Evolutionary conservation across 2,888 invertebrate species (phyloP).

Genomic region (Archaeoteleia sp.): DNA sequence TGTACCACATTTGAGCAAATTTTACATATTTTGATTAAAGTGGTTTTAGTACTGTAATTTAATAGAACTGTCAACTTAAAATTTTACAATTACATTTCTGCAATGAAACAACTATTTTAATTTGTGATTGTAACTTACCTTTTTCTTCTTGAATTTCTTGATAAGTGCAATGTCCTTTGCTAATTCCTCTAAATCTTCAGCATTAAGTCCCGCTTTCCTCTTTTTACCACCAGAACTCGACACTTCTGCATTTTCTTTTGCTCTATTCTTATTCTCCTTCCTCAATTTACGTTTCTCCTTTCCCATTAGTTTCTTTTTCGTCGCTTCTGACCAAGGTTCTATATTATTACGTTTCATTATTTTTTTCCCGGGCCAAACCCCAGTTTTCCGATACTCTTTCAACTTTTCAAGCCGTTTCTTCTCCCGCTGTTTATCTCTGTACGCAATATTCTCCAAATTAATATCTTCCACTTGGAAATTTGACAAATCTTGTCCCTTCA

Average conservation of each 20-base stretch:
- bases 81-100: constrained; percentile 1
- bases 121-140: too few species aligned
- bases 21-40: too few species aligned
- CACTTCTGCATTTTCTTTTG: constrained; percentile 73
- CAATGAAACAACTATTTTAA: too few species aligned
- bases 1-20: too few species aligned
- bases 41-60: background rate
- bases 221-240: constrained; percentile 71
- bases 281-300: constrained; percentile 80
- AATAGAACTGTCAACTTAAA: background rate
- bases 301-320: constrained; percentile 81
- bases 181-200: constrained; percentile 85
- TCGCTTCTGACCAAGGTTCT: constrained; percentile 87
- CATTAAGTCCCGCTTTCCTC: constrained; percentile 78
- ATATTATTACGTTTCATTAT: constrained; percentile 79
- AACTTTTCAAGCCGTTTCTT: constrained; percentile 83
- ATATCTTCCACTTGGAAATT: constrained; percentile 79
- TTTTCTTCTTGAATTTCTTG: constrained; percentile 90
- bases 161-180: constrained; percentile 88
- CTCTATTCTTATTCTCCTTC: constrained; percentile 78
- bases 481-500: constrained; percentile 80
- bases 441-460: constrained; percentile 85
- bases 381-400: constrained; percentile 82
- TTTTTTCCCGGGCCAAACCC: constrained; percentile 83
- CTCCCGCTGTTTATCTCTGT: constrained; percentile 88